Base-by-base conservation (phyloP, 2,888 invertebrate genomes). In the Drosophila hamatofila region DNA sequence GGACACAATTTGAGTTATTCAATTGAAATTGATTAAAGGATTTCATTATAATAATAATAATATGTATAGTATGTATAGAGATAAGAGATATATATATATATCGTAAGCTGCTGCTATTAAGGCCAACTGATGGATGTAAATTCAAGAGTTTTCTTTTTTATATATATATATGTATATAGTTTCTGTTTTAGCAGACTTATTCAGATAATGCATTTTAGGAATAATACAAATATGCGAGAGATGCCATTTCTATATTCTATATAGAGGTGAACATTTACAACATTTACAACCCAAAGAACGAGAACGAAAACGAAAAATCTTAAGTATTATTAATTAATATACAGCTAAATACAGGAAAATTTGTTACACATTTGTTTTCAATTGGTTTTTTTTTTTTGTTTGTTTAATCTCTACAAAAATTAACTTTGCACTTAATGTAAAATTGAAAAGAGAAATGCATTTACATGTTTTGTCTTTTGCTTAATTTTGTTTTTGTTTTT, bases 391-490 rank as follows among this genome's bases (percentile, higher is more conserved):
- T n/a, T n/a, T n/a, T n/a, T n/a, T n/a, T n/a, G n/a, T n/a, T 0
- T 16, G 21, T 56, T 41, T 21, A 35, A 57, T 57, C 44, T 46
- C 35, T 58, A 58, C 16, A 48, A 14, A 27, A 18, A 14, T 6
- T n/a, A 7, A 39, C n/a, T 41, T 64, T 51, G 41, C 49, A 16
- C 51, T 65, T 65, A 65, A 49, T 33, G 0, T 27, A 23, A 49
- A 57, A 42, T 37, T 37, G 55, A 46, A 46, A 56, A 76, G 23
- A 56, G 61, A 63, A 76, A 62, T 57, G 67, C 58, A 70, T 75
- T 75, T 54, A 52, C 55, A 63, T 25, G 23, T 59, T 58, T 59
- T 58, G 64, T 69, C 42, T 63, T 57, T 77, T 59, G 42, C 55
- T 23, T 30, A 11, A 11, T 30, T 30, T 30, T 30, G 16, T 2